These are phyloP conservation scores for Nannobrachium achirus DNA, from an alignment of 2,113 vertebrate genomes.

Conservation along the genomic window DNA sequence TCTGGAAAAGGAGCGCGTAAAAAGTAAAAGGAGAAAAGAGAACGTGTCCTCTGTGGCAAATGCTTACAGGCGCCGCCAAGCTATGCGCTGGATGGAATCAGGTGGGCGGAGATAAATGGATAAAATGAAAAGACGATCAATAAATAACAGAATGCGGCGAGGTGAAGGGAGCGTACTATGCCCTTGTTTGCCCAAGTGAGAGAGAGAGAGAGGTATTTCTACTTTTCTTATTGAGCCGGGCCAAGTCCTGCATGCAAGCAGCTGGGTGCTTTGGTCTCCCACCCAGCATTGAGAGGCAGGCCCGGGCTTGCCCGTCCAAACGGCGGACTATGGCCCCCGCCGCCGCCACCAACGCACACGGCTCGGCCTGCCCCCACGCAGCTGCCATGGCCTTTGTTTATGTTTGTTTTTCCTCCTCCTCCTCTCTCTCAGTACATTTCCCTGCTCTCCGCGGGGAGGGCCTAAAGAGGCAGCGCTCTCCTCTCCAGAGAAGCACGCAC, in stretches of 20 bases:
- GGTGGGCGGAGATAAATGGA: conserved; percentile 28
- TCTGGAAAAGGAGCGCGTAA: conserved; percentile 39
- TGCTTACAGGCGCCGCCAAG: conserved; percentile 40
- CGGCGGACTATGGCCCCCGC: conserved; percentile 54
- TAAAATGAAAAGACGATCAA: conserved; percentile 23
- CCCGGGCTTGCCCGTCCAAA: conserved; percentile 62
- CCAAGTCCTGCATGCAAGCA: conserved; percentile 58
- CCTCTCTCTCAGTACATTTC: not conserved
- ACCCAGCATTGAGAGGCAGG: conserved; percentile 65
- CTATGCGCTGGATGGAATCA: conserved; percentile 46
- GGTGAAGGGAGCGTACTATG: conserved; percentile 39
- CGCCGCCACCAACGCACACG: conserved; percentile 40
- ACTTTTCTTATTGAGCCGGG: conserved; percentile 51
- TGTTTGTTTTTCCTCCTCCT: conserved; percentile 59
- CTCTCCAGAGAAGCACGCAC: conserved; percentile 1
- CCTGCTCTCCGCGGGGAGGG: conserved; percentile 8
- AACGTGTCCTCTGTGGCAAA: conserved; percentile 44
- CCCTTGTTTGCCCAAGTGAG: conserved; percentile 36
- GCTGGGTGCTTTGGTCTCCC: conserved; percentile 49
- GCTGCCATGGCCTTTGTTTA: conserved; percentile 50
- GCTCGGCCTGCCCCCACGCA: conserved; percentile 23
- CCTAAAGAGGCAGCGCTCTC: conserved; percentile 16
- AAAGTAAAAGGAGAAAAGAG: conserved; percentile 18
- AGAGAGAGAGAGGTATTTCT: conserved; percentile 32
- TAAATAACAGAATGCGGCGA: conserved; percentile 26